Evolutionary conservation across 1,140 invertebrate genomes (phyloP), one percentile per base, ranked within the genome.

Genomic region (Drosophila bocki): DNA sequence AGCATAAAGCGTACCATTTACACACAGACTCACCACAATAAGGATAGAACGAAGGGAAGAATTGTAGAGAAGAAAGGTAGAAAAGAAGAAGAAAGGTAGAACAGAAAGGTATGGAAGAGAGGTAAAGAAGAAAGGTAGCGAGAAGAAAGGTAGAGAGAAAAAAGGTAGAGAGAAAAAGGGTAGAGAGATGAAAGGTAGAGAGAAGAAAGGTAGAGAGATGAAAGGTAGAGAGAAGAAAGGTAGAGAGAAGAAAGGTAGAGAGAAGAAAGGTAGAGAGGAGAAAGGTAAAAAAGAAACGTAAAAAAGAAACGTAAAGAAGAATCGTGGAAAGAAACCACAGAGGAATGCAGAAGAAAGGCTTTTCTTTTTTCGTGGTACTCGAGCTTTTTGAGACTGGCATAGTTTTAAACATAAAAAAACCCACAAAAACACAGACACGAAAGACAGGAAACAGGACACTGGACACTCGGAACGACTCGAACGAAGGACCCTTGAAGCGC

Each of bases 371-470:
- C 75, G 78, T 91, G 91, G 91, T 91, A 91, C 91, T 92, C 91
- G 91, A 92, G 91, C 91, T 92, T 92, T 92, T 92, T 92, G 91
- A 92, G 91, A 92, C 91, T 92, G 91, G 91, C 83, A 84, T 92
- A 92, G 91, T 87, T 92, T 90, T 91, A 91, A 88, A 88, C 78
- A 58, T 50, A 59, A 39, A 29, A 48, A 48, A 33, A 44, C 32
- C 45, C 13, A 63, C 44, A 54, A 35, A 35, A 15, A 76, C 15
- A 44, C 4, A 61, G 19, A 41, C 33, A 37, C 0, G 5, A 29
- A 29, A 6, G 26, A 29, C 26, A 29, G 45, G 19, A 53, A 33
- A 62, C 57, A 70, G 32, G 26, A 17, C 63, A 15, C 72, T 17
- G n/a, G 22, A 78, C 67, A 54, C 33, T 17, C n/a, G 17, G 17